Evolutionary conservation across 2,888 invertebrate genomes (phyloP), one percentile per base, ranked within the genome.

Genomic region (Tridacna gigas): DNA sequence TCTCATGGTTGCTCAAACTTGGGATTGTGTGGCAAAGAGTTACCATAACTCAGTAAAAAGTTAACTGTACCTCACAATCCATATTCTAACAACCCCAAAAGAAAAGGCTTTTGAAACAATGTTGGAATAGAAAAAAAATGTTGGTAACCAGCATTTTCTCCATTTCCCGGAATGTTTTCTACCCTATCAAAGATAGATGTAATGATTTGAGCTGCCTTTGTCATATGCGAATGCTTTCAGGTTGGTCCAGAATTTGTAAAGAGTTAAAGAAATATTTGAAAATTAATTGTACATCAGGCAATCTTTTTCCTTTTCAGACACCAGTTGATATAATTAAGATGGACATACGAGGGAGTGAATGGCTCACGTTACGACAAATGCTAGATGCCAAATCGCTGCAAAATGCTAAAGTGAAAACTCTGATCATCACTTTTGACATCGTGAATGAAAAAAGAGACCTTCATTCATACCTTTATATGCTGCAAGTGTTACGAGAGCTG

Each of bases 371-470:
- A 25, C 12, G 71, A 26, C 71, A 71, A 26, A 71, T 71, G 71
- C 45, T 71, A 25, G 71, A 71, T 51, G 71, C 48, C 11, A 71
- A 51, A 47, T 26, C 51, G 12, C 71, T 71, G 1, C 71, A 71
- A 51, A 47, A 51, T n/a, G 71, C 71, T 25, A 51, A 51, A 48
- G 71, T 71, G 3, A 71, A 48, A n/a, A 71, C 71, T 51, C 71
- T 71, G 22, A 71, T 71, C n/a, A 20, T 71, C 51, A 71, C 22
- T 5, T 71, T 71, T 26, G 20, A 51, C 48, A 71, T 51, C 12
- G 71, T 71, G 12, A n/a, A 47, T 22, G 71, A 71, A 25, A 71
- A 71, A 71, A n/a, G 71, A 48, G 71, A 71, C 26, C n/a, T 20
- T 22, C 25, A 47, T 15, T 71, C 71, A 12, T 71, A 71, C 47